Percentiles rank a stretch among this genome's conserved stretches.
Evolutionary conservation across 2,113 vertebrate genomes (phyloP).

Genomic region (Macrotus californicus): DNA sequence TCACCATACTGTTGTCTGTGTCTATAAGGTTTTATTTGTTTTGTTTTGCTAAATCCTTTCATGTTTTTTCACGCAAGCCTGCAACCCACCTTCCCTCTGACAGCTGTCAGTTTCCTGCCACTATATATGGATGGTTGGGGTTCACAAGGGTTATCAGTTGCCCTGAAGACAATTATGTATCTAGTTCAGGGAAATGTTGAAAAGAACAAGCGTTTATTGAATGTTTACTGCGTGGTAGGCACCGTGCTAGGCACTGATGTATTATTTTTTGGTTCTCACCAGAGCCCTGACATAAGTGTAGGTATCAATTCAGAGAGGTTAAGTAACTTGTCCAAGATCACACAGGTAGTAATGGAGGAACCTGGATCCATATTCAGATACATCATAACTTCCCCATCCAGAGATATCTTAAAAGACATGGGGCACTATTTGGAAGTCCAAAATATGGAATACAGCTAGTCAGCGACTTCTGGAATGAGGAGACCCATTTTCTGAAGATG

Average conservation of each 20-base stretch:
- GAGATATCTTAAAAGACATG: not conserved
- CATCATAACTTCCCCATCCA: not conserved
- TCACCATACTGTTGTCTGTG: not conserved
- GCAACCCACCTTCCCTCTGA: not conserved
- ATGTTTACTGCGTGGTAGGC: not conserved
- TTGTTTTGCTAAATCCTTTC: not conserved
- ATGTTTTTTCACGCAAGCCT: not conserved
- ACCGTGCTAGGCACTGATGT: not conserved
- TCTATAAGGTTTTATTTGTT: not conserved
- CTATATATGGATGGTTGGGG: not conserved
- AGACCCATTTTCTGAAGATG: constrained; percentile 10
- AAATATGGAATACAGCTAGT: not conserved
- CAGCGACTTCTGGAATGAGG: not conserved
- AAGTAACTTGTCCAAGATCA: constrained; percentile 7
- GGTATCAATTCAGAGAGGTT: constrained; percentile 13
- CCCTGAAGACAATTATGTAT: not conserved
- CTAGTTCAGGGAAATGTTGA: not conserved
- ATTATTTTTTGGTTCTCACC: not conserved
- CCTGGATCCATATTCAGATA: not conserved
- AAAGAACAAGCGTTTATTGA: constrained; percentile 13
- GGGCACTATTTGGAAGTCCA: not conserved
- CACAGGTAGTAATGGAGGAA: not conserved
- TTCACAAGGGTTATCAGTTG: not conserved
- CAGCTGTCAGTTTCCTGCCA: not conserved
- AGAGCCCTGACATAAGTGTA: not conserved